phyloP scores from a whole-genome alignment of 2,888 invertebrate species.

The Eremobia ochroleuca region DNA sequence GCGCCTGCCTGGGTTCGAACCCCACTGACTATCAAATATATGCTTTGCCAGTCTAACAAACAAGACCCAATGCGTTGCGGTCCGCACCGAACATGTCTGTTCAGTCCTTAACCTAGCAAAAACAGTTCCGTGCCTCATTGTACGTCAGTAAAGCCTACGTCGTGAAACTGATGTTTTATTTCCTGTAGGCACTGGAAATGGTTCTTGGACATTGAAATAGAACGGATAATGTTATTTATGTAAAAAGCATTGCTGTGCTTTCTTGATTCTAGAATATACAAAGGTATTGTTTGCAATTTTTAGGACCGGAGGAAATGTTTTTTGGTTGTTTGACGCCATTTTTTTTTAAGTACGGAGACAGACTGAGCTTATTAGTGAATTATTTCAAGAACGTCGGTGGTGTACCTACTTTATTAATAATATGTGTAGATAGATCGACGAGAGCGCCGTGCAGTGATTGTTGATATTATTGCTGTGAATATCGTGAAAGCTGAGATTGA shows the following conservation, averaged over 20 bases:
- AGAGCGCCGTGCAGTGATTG: neutral
- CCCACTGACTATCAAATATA: too few species aligned
- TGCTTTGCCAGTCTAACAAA: neutral
- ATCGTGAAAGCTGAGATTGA: neutral
- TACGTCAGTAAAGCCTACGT: constrained; percentile 35
- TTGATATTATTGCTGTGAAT: neutral
- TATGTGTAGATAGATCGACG: neutral
- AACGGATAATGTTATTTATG: constrained; percentile 12
- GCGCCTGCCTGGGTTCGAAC: too few species aligned
- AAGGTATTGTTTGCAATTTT: neutral
- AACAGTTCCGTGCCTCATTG: constrained; percentile 46
- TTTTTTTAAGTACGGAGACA: neutral
- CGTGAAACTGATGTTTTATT: constrained; percentile 64
- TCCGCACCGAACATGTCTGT: neutral
- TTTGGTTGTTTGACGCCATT: neutral
- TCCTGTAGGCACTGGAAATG: constrained; percentile 41
- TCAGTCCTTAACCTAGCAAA: constrained; percentile 16
- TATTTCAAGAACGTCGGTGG: neutral
- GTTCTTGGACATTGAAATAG: constrained; percentile 33
- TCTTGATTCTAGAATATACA: neutral
- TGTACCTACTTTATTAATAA: neutral
- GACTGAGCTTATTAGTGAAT: neutral
- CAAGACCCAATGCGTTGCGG: neutral
- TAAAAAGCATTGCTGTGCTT: neutral
- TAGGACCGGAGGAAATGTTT: neutral